Evolutionary conservation across 2,888 invertebrate species (phyloP).

Genomic region (Ophonus ardosiacus): DNA sequence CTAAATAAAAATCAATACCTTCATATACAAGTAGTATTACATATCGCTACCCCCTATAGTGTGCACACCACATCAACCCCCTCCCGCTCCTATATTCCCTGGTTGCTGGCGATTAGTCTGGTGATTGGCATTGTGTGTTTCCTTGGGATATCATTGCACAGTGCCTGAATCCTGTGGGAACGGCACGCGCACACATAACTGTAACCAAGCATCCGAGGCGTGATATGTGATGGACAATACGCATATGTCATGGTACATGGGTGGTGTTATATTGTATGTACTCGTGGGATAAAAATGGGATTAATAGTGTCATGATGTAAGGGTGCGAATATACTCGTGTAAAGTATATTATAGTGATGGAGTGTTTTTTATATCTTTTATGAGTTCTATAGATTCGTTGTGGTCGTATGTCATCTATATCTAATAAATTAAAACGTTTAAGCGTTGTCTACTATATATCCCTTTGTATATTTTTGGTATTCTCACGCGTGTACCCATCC

Average conservation of each 20-base stretch:
- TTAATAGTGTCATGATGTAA: neutral
- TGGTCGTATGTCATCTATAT: neutral
- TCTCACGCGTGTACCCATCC: no score
- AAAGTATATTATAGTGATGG: neutral
- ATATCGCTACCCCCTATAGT: no score
- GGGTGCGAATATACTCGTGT: neutral
- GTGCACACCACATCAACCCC: neutral
- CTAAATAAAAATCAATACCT: no score
- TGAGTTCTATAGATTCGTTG: neutral
- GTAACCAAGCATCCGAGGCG: neutral
- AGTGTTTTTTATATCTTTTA: neutral
- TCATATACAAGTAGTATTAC: no score
- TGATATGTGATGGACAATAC: conserved; percentile 5
- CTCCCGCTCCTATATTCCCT: neutral
- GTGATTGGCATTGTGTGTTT: conserved; percentile 49
- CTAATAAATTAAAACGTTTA: neutral
- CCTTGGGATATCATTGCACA: neutral
- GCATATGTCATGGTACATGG: conserved; percentile 3
- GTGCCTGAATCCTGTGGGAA: conserved; percentile 36
- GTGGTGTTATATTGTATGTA: neutral
- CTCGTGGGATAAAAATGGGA: neutral
- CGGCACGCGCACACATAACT: neutral
- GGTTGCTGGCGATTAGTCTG: conserved; percentile 40
- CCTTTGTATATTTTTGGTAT: no score
- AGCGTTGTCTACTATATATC: no score